phyloP scores from a whole-genome alignment of 35 echinoderm and acorn worm species.

The Diadema setosum region DNA sequence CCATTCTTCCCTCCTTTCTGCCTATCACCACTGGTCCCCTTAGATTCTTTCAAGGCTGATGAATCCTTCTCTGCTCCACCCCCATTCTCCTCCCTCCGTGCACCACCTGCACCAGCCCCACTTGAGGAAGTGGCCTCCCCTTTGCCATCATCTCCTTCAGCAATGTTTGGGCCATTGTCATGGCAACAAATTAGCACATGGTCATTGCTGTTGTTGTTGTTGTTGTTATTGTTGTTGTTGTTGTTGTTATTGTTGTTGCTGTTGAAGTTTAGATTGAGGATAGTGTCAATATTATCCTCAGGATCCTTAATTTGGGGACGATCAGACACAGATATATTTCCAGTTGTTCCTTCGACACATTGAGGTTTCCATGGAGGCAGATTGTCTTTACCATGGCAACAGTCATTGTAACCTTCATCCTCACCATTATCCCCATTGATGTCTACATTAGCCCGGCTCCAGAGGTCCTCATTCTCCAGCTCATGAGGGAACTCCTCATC shows the following conservation, averaged over 20 bases:
- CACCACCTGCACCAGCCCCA: not conserved
- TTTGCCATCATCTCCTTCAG: constrained; percentile 19
- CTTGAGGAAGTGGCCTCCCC: not conserved
- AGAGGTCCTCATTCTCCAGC: not conserved
- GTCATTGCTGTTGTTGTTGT: constrained; percentile 12
- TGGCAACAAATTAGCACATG: not conserved
- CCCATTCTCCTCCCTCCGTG: not conserved
- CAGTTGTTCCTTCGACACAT: too few relatives aligned
- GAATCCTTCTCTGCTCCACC: not conserved
- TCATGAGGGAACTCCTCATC: not conserved
- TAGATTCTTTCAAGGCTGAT: not conserved
- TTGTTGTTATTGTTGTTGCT: too few relatives aligned
- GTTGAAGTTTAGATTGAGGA: too few relatives aligned
- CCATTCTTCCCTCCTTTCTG: not conserved
- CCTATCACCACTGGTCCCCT: not conserved
- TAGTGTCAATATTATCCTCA: not conserved
- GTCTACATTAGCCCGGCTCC: not conserved
- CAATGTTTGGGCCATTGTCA: not conserved
- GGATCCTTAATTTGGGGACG: too few relatives aligned
- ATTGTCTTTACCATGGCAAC: not conserved
- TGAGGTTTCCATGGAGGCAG: too few relatives aligned
- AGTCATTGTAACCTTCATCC: not conserved
- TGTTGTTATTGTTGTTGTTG: not conserved
- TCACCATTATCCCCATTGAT: not conserved
- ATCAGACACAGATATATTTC: too few relatives aligned